A percentile compares a stretch with the other conserved stretches of the same genome.
phyloP scores from a whole-genome alignment of 2,113 vertebrate species.

The Xenopus laevis region DNA sequence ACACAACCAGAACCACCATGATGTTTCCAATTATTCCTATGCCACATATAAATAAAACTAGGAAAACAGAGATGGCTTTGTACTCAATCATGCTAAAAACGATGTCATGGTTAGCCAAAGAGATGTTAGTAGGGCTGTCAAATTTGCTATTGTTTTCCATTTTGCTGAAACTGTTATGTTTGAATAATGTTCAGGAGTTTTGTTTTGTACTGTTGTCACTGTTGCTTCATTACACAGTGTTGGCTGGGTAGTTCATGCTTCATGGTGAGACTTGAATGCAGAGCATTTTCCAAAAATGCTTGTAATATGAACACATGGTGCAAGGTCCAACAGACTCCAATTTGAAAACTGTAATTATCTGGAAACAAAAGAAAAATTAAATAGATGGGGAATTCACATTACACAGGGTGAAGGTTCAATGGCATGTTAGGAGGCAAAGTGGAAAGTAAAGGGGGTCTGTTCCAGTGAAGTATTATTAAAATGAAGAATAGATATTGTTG shows the following conservation, averaged over 20 bases:
- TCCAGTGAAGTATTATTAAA: too few species aligned
- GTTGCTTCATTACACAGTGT: background rate
- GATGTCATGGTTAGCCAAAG: slow-evolving; percentile 48
- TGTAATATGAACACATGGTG: background rate
- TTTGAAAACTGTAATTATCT: too few species aligned
- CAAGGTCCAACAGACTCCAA: background rate
- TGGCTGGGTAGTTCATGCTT: background rate
- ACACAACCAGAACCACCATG: slow-evolving; percentile 75
- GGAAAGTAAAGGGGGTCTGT: too few species aligned
- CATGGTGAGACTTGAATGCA: background rate
- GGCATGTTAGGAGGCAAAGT: too few species aligned
- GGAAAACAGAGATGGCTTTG: slow-evolving; percentile 66
- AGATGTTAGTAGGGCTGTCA: slow-evolving; percentile 65
- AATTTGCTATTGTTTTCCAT: slow-evolving; percentile 61
- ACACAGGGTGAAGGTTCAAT: too few species aligned
- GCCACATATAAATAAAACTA: slow-evolving; percentile 68
- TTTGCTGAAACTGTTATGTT: background rate
- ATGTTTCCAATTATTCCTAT: slow-evolving; percentile 73
- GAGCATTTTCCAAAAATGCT: background rate
- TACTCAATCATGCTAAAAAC: slow-evolving; percentile 64
- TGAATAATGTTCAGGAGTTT: too few species aligned
- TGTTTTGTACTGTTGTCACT: background rate
- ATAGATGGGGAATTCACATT: too few species aligned
- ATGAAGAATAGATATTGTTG: too few species aligned
- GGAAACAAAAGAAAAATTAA: too few species aligned